Evolutionary conservation across 2,888 invertebrate genomes (phyloP).

Genomic region (Abrostola triplasia): DNA sequence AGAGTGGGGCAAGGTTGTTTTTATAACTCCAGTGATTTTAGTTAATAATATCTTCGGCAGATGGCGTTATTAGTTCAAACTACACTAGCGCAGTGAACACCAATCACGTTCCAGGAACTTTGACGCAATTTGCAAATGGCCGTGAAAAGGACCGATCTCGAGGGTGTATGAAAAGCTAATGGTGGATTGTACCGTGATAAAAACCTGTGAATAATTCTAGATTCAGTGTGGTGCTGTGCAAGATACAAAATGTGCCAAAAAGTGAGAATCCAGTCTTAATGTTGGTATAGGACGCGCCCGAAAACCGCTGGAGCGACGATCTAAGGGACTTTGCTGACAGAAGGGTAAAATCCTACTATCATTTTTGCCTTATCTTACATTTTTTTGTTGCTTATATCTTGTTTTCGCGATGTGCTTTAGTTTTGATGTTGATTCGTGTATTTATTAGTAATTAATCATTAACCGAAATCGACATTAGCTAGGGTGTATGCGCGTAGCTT

Average conservation of each 20-base stretch:
- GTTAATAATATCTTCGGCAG: slow-evolving; percentile 65
- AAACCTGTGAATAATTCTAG: slow-evolving; percentile 79
- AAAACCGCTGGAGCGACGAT: slow-evolving; percentile 83
- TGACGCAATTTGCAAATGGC: slow-evolving; percentile 89
- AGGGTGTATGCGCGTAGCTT: slow-evolving; percentile 68
- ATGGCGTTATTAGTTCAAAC: slow-evolving; percentile 68
- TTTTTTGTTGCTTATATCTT: slow-evolving; percentile 55
- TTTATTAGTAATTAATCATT: slow-evolving; percentile 25
- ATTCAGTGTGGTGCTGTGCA: slow-evolving; percentile 83
- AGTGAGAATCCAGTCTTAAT: slow-evolving; percentile 87
- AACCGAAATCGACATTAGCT: slow-evolving; percentile 30
- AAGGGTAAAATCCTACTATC: slow-evolving; percentile 83
- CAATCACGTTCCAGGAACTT: slow-evolving; percentile 85
- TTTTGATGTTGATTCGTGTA: slow-evolving; percentile 24
- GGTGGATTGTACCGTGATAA: slow-evolving; percentile 83
- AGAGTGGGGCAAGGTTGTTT: slow-evolving; percentile 24
- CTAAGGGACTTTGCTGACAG: slow-evolving; percentile 84
- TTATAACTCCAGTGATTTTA: slow-evolving; percentile 58
- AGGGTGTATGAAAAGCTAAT: slow-evolving; percentile 86
- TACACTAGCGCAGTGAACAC: slow-evolving; percentile 80
- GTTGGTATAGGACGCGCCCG: slow-evolving; percentile 83
- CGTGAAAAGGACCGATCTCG: slow-evolving; percentile 86
- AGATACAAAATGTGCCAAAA: slow-evolving; percentile 87
- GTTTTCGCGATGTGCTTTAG: slow-evolving; percentile 41
- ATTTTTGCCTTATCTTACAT: slow-evolving; percentile 64